Percentiles rank a stretch among this genome's conserved stretches.
Conservation (phyloP, 2,797 vertebrate genomes). For the Sebastes wilsoni region DNA sequence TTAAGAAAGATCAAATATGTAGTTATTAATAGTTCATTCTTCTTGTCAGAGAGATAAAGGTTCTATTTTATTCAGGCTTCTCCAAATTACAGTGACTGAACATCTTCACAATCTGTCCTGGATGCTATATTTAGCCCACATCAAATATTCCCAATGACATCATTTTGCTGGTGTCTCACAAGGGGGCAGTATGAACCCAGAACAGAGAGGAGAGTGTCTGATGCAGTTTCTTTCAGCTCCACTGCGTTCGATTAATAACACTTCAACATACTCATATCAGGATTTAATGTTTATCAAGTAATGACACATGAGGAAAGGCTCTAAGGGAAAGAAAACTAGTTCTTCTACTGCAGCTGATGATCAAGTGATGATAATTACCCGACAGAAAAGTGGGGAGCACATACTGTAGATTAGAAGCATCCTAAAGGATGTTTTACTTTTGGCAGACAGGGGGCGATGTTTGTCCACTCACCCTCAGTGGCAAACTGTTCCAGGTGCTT, state of each 20-base stretch:
- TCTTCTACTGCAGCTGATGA: neutral
- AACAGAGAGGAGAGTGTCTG: constrained; percentile 7
- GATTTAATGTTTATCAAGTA: neutral
- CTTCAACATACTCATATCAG: neutral
- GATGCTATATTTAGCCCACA: constrained; percentile 56
- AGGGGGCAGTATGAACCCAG: constrained; percentile 71
- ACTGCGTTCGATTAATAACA: neutral
- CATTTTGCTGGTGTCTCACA: constrained; percentile 59
- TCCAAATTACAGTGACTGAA: constrained; percentile 9
- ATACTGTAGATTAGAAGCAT: neutral
- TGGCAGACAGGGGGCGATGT: constrained; percentile 63
- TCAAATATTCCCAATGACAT: constrained; percentile 62
- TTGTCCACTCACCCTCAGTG: constrained; percentile 90
- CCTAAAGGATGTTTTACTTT: neutral
- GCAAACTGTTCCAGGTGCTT: constrained; percentile 99
- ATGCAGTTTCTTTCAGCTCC: constrained; percentile 27
- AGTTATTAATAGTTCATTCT: neutral
- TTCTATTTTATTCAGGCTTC: constrained; percentile 2
- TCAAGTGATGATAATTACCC: neutral
- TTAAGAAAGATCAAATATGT: neutral
- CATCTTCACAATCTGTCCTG: constrained; percentile 38
- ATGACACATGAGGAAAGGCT: neutral
- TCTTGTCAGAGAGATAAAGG: neutral
- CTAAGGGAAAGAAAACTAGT: neutral
- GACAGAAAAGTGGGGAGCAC: neutral